Base-by-base conservation (phyloP, 1,140 invertebrate species). In the Orchesella cincta region DNA sequence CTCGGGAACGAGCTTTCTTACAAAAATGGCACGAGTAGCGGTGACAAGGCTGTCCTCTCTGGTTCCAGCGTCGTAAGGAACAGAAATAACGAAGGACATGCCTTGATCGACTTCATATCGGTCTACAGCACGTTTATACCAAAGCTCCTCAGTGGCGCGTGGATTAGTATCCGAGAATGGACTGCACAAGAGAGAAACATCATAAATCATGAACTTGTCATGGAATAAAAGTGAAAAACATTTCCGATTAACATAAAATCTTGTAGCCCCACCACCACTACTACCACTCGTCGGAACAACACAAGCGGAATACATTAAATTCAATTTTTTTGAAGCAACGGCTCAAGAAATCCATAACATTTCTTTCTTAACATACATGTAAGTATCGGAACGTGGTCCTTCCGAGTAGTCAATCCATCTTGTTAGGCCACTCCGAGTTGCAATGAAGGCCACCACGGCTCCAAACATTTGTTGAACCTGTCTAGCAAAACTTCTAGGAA, bases 81-180 rank as follows among this genome's bases (percentile, higher is more conserved):
- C 93, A 76, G 94, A 95, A 84, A 93, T 96, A 0, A 96, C 94
- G 84, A 96, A 97, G 83, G 93, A 94, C 14, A 31, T n/a, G 80
- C 94, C 93, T 0, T 91, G 91, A 83, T 95, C 93, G 64, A 94
- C 89, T 0, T 89, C 85, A 81, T 95, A 92, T 83, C 96, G 94
- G 85, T 97, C 95, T 0, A 98, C 93, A 1, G 96, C 95, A 77
- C 95, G 88, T 84, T 93, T 93, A 84, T 97, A 98, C 93, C 95
- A 98, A 3, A 93, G 89, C 54, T 94, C 92, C 83, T 98, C 94
- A 84, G 93, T 94, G 0, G 95, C 93, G 79, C 91, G 88, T 1
- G 90, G 90, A 84, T 96, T 67, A 2, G 62, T 67, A 14, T 67
- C 62, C 8, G 2, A 29, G 62, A 67, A 67, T 29, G 62, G 71